Evolutionary conservation across 2,113 vertebrate genomes (phyloP).

Genomic region (Ochotona curzoniae): DNA sequence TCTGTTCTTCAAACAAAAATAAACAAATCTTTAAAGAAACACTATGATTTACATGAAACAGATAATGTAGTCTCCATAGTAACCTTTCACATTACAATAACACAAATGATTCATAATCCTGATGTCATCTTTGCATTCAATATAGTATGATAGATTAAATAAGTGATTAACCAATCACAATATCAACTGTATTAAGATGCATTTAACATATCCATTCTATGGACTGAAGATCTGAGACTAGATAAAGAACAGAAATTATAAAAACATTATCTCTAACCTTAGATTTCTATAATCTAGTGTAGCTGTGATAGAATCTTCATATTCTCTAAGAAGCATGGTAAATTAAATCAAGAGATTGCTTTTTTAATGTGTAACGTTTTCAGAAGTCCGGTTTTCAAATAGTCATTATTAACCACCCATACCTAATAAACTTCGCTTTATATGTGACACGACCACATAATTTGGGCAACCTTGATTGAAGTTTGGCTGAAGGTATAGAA

Average conservation of each 20-base stretch:
- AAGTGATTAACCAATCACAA: not conserved
- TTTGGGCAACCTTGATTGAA: not conserved
- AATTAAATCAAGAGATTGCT: not conserved
- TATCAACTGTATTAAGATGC: not conserved
- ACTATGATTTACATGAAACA: not conserved
- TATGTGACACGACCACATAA: not conserved
- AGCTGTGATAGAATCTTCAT: not conserved
- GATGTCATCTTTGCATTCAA: not conserved
- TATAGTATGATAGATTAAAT: not conserved
- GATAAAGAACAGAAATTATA: not conserved
- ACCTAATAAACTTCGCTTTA: not conserved
- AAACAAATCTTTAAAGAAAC: no score
- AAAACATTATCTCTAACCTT: not conserved
- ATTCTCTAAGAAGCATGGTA: not conserved
- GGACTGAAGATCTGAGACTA: not conserved
- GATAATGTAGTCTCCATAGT: not conserved
- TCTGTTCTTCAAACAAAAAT: no score
- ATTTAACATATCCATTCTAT: not conserved
- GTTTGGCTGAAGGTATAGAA: not conserved
- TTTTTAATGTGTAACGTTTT: not conserved
- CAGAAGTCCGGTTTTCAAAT: not conserved
- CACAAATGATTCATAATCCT: not conserved
- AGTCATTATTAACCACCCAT: not conserved
- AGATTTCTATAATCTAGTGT: not conserved
- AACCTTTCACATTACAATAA: not conserved